Evolutionary conservation across 2,797 vertebrate genomes (phyloP).

Genomic region (Catamblyrhynchus diadema): DNA sequence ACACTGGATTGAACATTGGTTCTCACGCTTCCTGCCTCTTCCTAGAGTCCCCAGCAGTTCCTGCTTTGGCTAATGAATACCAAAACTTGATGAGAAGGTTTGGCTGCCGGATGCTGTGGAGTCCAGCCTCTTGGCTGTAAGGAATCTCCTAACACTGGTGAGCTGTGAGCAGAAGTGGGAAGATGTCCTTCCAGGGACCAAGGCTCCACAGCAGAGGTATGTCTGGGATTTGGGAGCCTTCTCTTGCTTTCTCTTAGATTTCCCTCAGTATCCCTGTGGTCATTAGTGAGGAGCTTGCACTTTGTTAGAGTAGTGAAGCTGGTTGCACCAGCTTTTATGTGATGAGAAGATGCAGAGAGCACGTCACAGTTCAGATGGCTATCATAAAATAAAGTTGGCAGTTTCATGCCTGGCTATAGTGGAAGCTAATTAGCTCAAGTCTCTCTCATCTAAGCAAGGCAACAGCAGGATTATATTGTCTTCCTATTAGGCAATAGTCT

Average conservation of each 20-base stretch:
- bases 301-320: background rate
- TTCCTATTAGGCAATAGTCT: conserved; percentile 13
- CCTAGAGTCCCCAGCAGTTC: background rate
- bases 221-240: background rate
- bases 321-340: background rate
- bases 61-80: background rate
- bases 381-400: background rate
- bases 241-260: background rate
- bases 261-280: background rate
- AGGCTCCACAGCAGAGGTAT: background rate
- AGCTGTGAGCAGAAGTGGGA: background rate
- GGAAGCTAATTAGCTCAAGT: background rate
- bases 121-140: background rate
- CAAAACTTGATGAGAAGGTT: background rate
- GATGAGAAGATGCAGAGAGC: background rate
- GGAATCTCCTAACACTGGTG: background rate
- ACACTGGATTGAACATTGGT: background rate
- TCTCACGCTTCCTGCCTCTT: background rate
- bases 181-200: background rate
- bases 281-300: background rate
- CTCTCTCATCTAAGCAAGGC: background rate
- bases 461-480: background rate
- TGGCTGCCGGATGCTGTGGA: background rate
- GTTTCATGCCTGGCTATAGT: background rate
- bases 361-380: background rate